Evolutionary conservation across 2,888 invertebrate species (phyloP).

Genomic region (Melitaea athalia): DNA sequence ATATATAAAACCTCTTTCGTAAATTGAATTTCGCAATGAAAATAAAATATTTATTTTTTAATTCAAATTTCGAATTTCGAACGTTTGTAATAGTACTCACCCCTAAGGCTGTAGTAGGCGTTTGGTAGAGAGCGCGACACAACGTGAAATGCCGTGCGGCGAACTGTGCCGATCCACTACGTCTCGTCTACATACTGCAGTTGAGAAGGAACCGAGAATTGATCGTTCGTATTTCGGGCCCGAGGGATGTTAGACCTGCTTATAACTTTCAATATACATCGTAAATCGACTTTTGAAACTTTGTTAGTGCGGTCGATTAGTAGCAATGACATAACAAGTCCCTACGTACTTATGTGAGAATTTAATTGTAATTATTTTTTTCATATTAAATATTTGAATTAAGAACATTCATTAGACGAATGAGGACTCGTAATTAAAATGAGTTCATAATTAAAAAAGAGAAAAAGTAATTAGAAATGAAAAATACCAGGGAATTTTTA

Average conservation of each 20-base stretch:
- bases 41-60: background rate
- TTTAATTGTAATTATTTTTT: background rate
- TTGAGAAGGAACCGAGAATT: constrained; percentile 49
- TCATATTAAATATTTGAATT: background rate
- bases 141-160: constrained; percentile 69
- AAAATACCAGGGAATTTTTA: background rate
- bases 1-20: background rate
- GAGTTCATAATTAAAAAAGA: background rate
- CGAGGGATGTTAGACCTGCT: constrained; percentile 39
- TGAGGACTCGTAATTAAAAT: background rate
- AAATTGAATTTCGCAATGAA: background rate
- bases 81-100: constrained; percentile 26
- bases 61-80: constrained; percentile 17
- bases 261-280: constrained; percentile 50
- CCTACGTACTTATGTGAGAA: background rate
- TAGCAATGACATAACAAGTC: background rate
- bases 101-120: constrained; percentile 45
- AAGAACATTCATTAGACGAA: background rate
- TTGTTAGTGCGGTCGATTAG: constrained; percentile 2
- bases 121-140: constrained; percentile 55
- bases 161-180: constrained; percentile 40
- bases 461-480: background rate
- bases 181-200: constrained; percentile 51
- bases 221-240: constrained; percentile 57
- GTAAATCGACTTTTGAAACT: constrained; percentile 17